Percentiles rank a stretch among this genome's conserved stretches.
phyloP scores from a whole-genome alignment of 1,140 invertebrate genomes.

The Pseudoatta argentina region DNA sequence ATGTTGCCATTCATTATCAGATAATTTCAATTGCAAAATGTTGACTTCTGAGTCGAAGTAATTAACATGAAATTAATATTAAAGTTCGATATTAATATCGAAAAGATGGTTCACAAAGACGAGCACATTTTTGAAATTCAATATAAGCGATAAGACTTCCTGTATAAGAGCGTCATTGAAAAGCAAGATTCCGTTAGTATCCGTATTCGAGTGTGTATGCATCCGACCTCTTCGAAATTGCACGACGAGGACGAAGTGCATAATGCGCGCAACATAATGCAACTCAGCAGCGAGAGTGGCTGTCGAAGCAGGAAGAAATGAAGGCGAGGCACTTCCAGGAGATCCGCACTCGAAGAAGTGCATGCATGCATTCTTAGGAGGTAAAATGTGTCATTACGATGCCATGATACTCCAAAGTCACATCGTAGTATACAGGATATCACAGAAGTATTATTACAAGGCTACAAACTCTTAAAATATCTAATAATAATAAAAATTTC shows the following conservation, averaged over 20 bases:
- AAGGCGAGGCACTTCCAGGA: constrained; percentile 32
- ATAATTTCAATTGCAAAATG: not conserved
- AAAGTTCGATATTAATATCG: not conserved
- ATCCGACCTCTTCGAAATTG: not conserved
- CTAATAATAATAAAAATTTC: not conserved
- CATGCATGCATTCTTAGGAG: constrained; percentile 43
- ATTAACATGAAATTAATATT: not conserved
- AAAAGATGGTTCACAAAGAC: not conserved
- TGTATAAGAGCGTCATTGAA: not conserved
- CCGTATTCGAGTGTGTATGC: not conserved
- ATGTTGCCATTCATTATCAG: not conserved
- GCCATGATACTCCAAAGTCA: not conserved
- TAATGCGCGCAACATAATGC: constrained; percentile 36
- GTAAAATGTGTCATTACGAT: constrained; percentile 51
- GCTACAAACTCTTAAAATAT: not conserved
- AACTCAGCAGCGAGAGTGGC: constrained; percentile 33
- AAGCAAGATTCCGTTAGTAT: constrained; percentile 33
- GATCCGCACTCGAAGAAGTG: constrained; percentile 2
- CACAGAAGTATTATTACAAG: not conserved
- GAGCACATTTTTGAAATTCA: not conserved
- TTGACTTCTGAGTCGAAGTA: not conserved
- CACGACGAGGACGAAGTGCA: not conserved
- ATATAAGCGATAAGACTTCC: not conserved
- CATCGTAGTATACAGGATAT: too few species aligned
- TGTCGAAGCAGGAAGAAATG: constrained; percentile 37